A percentile compares a stretch with the other conserved stretches of the same genome.
Evolutionary conservation across 2,888 invertebrate genomes (phyloP).

Genomic region (Sesamia inferens): DNA sequence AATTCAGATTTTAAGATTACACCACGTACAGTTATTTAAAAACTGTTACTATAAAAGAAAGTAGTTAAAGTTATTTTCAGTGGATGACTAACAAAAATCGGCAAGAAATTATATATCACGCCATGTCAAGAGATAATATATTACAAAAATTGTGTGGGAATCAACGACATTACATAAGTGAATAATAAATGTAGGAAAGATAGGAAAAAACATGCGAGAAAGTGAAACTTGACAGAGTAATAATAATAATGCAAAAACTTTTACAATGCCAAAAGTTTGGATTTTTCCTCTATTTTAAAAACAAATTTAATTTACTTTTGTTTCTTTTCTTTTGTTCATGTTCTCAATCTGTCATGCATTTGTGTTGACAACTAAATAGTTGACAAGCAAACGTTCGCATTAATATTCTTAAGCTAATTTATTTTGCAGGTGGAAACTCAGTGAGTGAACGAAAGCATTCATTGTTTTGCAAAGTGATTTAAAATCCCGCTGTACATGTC

Average conservation of each 20-base stretch:
- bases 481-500: slow-evolving; percentile 56
- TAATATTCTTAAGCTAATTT: slow-evolving; percentile 21
- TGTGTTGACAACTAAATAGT: slow-evolving; percentile 13
- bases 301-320: slow-evolving; percentile 10
- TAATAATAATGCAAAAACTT: slow-evolving; percentile 25
- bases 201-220: slow-evolving; percentile 35
- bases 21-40: no score
- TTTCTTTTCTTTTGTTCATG: not conserved
- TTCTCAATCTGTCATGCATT: slow-evolving; percentile 29
- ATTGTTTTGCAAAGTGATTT: slow-evolving; percentile 53
- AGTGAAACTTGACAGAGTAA: slow-evolving; percentile 23
- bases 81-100: not conserved
- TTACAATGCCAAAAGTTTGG: slow-evolving; percentile 6
- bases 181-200: slow-evolving; percentile 27
- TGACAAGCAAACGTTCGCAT: slow-evolving; percentile 34
- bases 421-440: slow-evolving; percentile 43
- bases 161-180: slow-evolving; percentile 3
- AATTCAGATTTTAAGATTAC: not conserved
- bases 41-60: not conserved
- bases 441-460: slow-evolving; percentile 58
- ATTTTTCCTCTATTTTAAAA: slow-evolving; percentile 9
- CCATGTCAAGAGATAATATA: not conserved
- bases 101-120: not conserved
- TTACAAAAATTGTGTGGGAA: slow-evolving; percentile 17
- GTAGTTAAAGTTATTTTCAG: slow-evolving; percentile 4